Evolutionary conservation across 2,888 invertebrate genomes (phyloP).

Genomic region (Synanthedon myopaeformis): DNA sequence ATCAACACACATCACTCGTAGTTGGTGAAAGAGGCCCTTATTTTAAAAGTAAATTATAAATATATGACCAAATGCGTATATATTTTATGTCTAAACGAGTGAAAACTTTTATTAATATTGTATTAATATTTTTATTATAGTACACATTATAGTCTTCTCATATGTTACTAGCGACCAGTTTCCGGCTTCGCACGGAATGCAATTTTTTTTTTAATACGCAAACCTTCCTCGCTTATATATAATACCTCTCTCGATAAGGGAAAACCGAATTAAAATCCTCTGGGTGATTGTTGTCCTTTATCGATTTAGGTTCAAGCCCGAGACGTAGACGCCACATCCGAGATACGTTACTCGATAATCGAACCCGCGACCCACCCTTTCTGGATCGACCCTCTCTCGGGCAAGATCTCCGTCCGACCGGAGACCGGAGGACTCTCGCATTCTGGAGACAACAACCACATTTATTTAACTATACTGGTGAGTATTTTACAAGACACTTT

Average conservation of each 20-base stretch:
- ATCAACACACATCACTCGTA: too few relatives aligned
- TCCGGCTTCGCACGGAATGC: too few relatives aligned
- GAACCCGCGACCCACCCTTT: constrained; percentile 75
- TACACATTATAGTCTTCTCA: too few relatives aligned
- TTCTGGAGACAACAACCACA: constrained; percentile 65
- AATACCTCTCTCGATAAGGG: too few relatives aligned
- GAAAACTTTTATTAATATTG: too few relatives aligned
- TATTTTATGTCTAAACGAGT: neutral
- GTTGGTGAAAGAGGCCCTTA: too few relatives aligned
- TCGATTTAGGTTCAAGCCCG: constrained; percentile 74
- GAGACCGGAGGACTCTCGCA: constrained; percentile 38
- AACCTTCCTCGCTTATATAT: too few relatives aligned
- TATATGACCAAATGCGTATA: neutral
- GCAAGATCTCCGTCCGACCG: constrained; percentile 67
- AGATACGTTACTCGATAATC: constrained; percentile 80
- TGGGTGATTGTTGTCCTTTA: neutral
- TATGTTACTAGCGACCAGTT: too few relatives aligned
- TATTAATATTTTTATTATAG: too few relatives aligned
- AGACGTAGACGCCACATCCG: constrained; percentile 85
- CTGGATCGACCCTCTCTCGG: constrained; percentile 76
- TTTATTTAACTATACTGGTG: constrained; percentile 76
- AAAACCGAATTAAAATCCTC: too few relatives aligned
- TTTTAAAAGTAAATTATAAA: neutral
- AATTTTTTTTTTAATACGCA: too few relatives aligned
- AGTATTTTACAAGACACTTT: constrained; percentile 23